Base-by-base conservation (phyloP, 2,888 invertebrate species). In the Acholoe squamosa region DNA sequence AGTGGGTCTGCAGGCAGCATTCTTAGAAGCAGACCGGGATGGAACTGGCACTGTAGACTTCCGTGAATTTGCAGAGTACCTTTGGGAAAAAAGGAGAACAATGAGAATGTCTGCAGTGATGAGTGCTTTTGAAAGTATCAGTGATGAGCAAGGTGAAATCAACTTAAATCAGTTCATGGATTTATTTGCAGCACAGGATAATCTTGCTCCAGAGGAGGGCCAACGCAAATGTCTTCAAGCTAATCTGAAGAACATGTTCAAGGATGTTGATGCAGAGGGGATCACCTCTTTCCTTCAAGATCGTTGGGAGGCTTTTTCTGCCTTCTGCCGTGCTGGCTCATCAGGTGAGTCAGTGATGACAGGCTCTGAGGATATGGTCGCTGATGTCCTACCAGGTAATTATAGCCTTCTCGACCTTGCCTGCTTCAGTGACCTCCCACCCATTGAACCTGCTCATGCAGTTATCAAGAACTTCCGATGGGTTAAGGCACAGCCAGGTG, bases 251-350 rank as follows among this genome's bases (percentile, higher is more conserved):
- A 51, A 86, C 51, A 56, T 86, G 51, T 90, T 61, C 28, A 51
- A 84, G n/a, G 90, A 92, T 0, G 76, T 76, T 16, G 89, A 89
- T 51, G 52, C 89, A 19, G 28, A 89, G 51, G 19, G 34, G 14
- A 90, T 93, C 0, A 89, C 91, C 10, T 19, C 88, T 0, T 92
- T 84, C 77, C 89, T 93, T 14, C 89, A 91, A 0, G 90, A 92
- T 14, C 89, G 92, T n/a, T 93, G 93, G 93, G 90, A 92, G 14
- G 89, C 34, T 52, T 93, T 93, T 89, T 92, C 91, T 0, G 77
- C 90, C 12, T 93, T 93, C 80, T 89, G 77, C 51, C 67, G 93
- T 19, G 31, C 67, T 33, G 92, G 92, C n/a, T 80, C 71, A 14
- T 61, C 91, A 28, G 93, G 93, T 31, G 84, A 91, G 61, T 56